A percentile compares a stretch with the other conserved stretches of the same genome.
Conservation (phyloP, 2,797 vertebrate genomes). For the Danio aesculapii region DNA sequence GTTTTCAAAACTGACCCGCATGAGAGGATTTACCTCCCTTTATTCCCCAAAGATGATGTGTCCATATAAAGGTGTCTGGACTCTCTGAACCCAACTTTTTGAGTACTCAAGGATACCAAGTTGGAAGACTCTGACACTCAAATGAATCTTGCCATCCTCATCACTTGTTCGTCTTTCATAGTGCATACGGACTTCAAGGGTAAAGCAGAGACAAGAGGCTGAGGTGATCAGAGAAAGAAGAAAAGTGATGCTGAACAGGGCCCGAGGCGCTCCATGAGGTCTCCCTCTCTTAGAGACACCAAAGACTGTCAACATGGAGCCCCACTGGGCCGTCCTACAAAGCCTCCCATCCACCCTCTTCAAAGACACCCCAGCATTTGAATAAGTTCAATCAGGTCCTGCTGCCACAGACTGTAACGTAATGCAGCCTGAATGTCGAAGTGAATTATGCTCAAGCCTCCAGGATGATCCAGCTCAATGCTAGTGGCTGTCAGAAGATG, state of each 20-base stretch:
- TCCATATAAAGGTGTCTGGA: neutral
- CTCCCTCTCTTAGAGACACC: conserved; percentile 76
- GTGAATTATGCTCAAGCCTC: conserved; percentile 66
- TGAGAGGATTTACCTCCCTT: neutral
- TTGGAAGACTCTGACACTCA: conserved; percentile 45
- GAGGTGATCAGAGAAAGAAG: conserved; percentile 76
- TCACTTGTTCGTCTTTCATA: conserved; percentile 74
- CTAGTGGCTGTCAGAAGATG: conserved; percentile 65
- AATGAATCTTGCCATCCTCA: conserved; percentile 34
- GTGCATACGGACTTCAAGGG: conserved; percentile 73
- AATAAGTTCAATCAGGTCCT: conserved; percentile 68
- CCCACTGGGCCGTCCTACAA: conserved; percentile 72
- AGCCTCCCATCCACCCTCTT: conserved; percentile 68
- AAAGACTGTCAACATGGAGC: conserved; percentile 69
- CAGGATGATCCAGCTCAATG: conserved; percentile 60
- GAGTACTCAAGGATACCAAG: conserved; percentile 16
- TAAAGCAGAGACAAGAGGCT: conserved; percentile 51
- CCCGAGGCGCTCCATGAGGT: conserved; percentile 75
- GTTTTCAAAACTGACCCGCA: neutral
- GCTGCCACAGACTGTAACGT: conserved; percentile 58
- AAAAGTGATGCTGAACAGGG: conserved; percentile 79
- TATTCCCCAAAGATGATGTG: neutral
- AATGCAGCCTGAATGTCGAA: conserved; percentile 60
- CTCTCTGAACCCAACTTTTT: neutral
- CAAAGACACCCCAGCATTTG: conserved; percentile 72